Evolutionary conservation across 2,113 vertebrate genomes (phyloP), one percentile per base, ranked within the genome.

Genomic region (Chaetops frenatus): DNA sequence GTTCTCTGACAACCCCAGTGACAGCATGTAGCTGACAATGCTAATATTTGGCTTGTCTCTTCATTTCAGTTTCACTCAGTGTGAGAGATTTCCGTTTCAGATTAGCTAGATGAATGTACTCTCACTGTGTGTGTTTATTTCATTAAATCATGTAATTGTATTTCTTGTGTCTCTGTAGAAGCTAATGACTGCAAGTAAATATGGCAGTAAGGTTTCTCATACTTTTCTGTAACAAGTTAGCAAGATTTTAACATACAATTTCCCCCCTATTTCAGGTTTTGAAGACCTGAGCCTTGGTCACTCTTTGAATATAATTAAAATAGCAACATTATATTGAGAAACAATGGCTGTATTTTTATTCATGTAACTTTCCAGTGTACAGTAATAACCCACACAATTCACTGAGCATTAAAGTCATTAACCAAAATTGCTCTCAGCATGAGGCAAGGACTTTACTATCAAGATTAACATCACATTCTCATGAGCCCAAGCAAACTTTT

Each of bases 401-500:
- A 79, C 15, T 72, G n/a, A 94, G 61, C 54, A 85, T 95, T 92
- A 82, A 94, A 95, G 47, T 38, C 56, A 88, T 91, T 87, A 74
- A 80, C 35, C n/a, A 96, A 91, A 95, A 95, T 95, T 94, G 79
- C 60, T 95, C 90, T 94, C 85, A 72, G 38, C 44, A 81, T 29
- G 82, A 90, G 71, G 33, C 16, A 76, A 89, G 45, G 85, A 80
- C 47, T 93, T 66, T 79, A 48, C 73, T 85, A 71, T 69, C 25
- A 92, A 74, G 70, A 79, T 90, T 82, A 90, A 88, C 48, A 90
- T 81, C 54, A 69, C 33, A 85, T 74, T 92, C 77, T 67, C 48
- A 70, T 35, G 27, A 85, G 35, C 70, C 84, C 64, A 76, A 95
- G 36, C 9, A 51, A 83, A 86, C 42, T 62, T 80, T 77, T 64